Conservation (phyloP, 2,113 vertebrate genomes). For the Ammospiza caudacuta region DNA sequence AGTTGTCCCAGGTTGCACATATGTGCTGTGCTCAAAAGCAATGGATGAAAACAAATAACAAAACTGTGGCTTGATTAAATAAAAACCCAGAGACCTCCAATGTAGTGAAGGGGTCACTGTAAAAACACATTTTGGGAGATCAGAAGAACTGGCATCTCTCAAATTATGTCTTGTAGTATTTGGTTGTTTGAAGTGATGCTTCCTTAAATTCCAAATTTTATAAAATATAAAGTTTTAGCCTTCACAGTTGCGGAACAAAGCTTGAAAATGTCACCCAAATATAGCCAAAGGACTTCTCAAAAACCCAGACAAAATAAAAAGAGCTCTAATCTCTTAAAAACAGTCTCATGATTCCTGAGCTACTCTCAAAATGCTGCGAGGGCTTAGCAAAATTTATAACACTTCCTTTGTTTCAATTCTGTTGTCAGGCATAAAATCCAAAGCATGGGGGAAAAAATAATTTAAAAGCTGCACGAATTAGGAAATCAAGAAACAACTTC, state of each 20-base stretch:
- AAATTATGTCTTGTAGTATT: not conserved
- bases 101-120: accelerated
- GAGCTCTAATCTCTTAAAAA: not conserved
- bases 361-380: not conserved
- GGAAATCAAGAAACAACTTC: not conserved
- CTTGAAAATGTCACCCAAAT: not conserved
- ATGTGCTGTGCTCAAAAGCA: not conserved
- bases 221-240: not conserved
- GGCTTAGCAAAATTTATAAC: not conserved
- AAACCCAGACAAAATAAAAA: not conserved
- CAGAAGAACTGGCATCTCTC: not conserved
- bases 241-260: not conserved
- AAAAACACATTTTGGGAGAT: not conserved
- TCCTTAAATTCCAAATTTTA: not conserved
- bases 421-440: not conserved
- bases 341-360: not conserved
- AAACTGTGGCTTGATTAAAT: not conserved
- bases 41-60: not conserved
- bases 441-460: not conserved
- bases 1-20: not conserved
- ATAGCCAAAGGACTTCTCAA: not conserved
- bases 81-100: not conserved
- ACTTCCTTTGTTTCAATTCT: not conserved
- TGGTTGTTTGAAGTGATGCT: not conserved
- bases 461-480: accelerated